Base-by-base conservation (phyloP, 2,797 vertebrate species). In the Onychomys torridus region DNA sequence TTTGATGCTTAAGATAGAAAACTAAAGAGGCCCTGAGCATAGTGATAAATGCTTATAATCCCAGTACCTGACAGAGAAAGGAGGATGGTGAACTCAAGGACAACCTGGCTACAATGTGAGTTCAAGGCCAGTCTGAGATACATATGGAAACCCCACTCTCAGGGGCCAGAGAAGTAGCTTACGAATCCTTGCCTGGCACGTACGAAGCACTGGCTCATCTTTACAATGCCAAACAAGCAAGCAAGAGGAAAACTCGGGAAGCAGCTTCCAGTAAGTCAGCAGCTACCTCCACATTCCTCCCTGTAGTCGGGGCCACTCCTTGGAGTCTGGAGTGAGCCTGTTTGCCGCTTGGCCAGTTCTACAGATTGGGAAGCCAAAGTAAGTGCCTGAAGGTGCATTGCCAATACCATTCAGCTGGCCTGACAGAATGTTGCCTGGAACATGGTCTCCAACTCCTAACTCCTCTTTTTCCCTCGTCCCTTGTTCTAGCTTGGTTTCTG, bases 341-440 rank as follows among this genome's bases (percentile, higher is more conserved):
- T 76, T 59, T 25, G 1, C 1, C 67, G 37, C 61, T 90, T 25
- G 14, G 23, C 2, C 10, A 73, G 19, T 87, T 77, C 43, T 75
- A 23, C 19, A 85, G 43, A 79, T 29, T 71, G 78, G 69, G 89
- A 92, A 97, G 91, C 32, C 19, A 52, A 94, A 79, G 43, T 49
- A 73, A 79, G 73, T 4, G 7, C 6, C 6, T 2, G 10, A 46
- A 79, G 75, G 49, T 27, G 57, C 75, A 43, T 79, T 75, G 21
- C 43, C 57, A 65, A 43, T 13, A 37, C 46, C 52, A 25, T 6
- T 5, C 6, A 63, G 8, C 82, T 67, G 86, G 43, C 76, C 21
- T 7, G 46, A 34, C 40, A 65, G 78, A 88, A 69, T 9, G 23
- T 2, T 34, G 21, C 25, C 57, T 17, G 37, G 75, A 52, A 85